Base-by-base conservation (phyloP, 2,888 invertebrate species). In the Micoletzkya japonica region DNA sequence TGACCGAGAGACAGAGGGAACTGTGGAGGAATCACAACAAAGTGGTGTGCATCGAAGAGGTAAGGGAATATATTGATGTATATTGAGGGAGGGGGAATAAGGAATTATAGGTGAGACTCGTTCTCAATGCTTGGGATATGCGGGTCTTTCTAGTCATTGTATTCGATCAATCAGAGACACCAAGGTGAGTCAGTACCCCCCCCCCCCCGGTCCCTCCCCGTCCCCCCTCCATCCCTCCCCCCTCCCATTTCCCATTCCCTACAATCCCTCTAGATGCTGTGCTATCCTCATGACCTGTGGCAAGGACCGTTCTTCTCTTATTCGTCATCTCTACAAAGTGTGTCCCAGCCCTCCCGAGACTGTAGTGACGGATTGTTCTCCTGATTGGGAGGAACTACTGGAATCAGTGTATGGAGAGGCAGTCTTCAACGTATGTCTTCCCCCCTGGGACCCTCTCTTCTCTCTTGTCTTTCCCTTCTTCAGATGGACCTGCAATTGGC, bases 41-140 rank as follows among this genome's bases (percentile, higher is more conserved):
- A 20, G 64, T 57, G 2, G 61, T 67, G 20, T 64, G 59, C 28
- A 64, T 72, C 39, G 69, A 73, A 26, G 74, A 74, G 71, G 74
- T 72, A 17, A 10, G 60, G 4, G 30, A 58, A 28, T 4, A 44
- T 14, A 4, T 26, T 17, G 39, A 39, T 39, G 39, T 10, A 39
- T 39, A 39, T 39, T 39, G 39, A 39, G 7, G 7, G 39, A 39
- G 17, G 39, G 7, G 39, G 17, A 10, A 39, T 10, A 17, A 10
- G 7, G 17, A 10, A 52, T 52, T n/a, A 14, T 28, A 74, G 74
- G 72, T 74, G 32, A 71, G 73, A n/a, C 67, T 74, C 20, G 56
- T 73, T 39, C 61, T 74, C 26, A 52, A 58, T 1, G 57, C 36
- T 3, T 74, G 69, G 66, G 73, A 71, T 56, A 32, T 67, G 26